Conservation (phyloP, 1,140 invertebrate species). For the Rhagoletis pomonella region DNA sequence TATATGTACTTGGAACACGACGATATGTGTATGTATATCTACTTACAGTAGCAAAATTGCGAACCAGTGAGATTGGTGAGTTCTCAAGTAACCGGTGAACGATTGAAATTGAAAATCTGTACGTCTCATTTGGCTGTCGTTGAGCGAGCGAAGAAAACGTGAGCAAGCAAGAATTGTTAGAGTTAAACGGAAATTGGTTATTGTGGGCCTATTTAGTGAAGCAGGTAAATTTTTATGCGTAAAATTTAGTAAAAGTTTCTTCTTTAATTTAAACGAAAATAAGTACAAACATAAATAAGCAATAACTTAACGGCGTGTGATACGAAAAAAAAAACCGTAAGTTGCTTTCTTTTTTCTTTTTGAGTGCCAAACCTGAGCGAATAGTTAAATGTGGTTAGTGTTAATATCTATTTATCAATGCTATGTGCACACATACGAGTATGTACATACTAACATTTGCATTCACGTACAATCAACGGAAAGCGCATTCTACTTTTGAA, state of each 20-base stretch:
- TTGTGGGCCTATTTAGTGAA: neutral
- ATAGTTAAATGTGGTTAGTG: conserved; percentile 27
- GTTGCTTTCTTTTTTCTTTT: neutral
- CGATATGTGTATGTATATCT: neutral
- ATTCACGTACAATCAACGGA: neutral
- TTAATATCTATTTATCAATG: neutral
- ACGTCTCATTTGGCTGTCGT: conserved; percentile 35
- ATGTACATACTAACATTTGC: neutral
- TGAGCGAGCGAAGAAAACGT: conserved; percentile 41
- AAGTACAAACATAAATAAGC: neutral
- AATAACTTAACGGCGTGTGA: neutral
- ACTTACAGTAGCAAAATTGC: neutral
- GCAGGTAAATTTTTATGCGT: conserved; percentile 25
- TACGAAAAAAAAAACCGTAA: neutral
- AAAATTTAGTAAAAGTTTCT: neutral
- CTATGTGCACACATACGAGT: neutral
- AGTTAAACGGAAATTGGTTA: conserved; percentile 1
- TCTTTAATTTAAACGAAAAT: conserved; percentile 9
- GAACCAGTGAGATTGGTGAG: conserved; percentile 31
- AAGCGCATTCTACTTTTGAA: neutral
- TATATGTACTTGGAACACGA: neutral
- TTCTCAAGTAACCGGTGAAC: conserved; percentile 43
- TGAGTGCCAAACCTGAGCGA: neutral
- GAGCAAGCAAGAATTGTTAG: conserved; percentile 10
- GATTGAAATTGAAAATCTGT: conserved; percentile 41